phyloP scores from a whole-genome alignment of 2,797 vertebrate species.

The Botia kubotai region DNA sequence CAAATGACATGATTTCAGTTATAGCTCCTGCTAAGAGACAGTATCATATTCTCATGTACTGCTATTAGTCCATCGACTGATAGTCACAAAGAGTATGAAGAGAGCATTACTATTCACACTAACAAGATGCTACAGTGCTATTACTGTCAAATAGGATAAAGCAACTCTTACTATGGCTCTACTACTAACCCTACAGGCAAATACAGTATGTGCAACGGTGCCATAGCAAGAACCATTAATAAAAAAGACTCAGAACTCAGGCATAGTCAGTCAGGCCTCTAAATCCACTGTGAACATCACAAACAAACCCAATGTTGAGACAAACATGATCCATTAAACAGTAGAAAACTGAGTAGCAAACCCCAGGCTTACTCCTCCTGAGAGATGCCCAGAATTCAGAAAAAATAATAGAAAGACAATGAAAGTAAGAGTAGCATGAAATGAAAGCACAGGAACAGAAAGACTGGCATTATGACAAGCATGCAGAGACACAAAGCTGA shows the following conservation, averaged over 20 bases:
- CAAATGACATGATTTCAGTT: not conserved
- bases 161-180: too few species aligned
- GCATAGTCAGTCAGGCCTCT: too few species aligned
- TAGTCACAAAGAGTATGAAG: not conserved
- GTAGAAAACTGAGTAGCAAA: not conserved
- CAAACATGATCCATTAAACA: too few species aligned
- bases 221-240: not conserved
- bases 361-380: not conserved
- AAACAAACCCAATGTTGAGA: too few species aligned
- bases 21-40: not conserved
- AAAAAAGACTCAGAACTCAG: not conserved
- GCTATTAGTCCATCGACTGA: not conserved
- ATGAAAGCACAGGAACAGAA: not conserved
- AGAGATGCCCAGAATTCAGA: not conserved
- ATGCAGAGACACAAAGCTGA: not conserved
- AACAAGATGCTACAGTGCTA: too few species aligned
- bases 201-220: too few species aligned
- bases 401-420: not conserved
- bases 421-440: not conserved
- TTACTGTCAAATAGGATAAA: too few species aligned
- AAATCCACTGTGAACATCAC: not conserved
- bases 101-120: not conserved
- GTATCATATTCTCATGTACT: not conserved
- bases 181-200: too few species aligned
- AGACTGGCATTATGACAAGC: not conserved